Conservation (phyloP, 2,797 vertebrate species). For the Enoplosus armatus region DNA sequence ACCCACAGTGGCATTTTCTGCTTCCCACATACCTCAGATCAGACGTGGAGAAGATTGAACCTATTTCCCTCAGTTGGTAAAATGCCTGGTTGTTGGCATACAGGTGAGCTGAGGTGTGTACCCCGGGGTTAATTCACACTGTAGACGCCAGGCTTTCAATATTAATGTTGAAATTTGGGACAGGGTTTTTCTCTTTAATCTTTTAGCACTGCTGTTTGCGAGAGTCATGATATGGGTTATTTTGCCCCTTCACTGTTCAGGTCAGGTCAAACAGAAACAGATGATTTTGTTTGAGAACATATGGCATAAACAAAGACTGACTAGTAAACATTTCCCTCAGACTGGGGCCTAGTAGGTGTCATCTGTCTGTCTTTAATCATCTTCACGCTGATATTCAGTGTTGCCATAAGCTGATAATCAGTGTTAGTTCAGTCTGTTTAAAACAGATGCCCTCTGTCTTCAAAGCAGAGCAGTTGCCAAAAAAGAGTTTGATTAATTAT, state of each 20-base stretch:
- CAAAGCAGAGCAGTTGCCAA: slow-evolving; percentile 15
- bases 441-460: slow-evolving; percentile 41
- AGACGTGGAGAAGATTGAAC: slow-evolving; percentile 21
- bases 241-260: slow-evolving; percentile 4
- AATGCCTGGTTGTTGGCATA: slow-evolving; percentile 9
- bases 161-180: neutral
- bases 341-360: neutral
- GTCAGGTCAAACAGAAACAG: slow-evolving; percentile 35
- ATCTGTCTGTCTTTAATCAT: slow-evolving; percentile 19
- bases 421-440: slow-evolving; percentile 21
- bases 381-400: slow-evolving; percentile 17
- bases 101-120: slow-evolving; percentile 14
- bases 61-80: slow-evolving; percentile 8
- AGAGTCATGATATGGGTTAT: neutral
- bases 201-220: neutral
- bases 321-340: slow-evolving; percentile 10
- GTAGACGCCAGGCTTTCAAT: neutral
- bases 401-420: slow-evolving; percentile 19
- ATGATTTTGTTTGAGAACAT: slow-evolving; percentile 46
- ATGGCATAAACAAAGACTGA: slow-evolving; percentile 28
- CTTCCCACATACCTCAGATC: slow-evolving; percentile 54
- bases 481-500: slow-evolving; percentile 25
- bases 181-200: neutral
- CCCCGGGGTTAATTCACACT: neutral
- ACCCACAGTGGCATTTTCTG: slow-evolving; percentile 70